Conservation (phyloP, 2,888 invertebrate species). For the Platypus cylindrus region DNA sequence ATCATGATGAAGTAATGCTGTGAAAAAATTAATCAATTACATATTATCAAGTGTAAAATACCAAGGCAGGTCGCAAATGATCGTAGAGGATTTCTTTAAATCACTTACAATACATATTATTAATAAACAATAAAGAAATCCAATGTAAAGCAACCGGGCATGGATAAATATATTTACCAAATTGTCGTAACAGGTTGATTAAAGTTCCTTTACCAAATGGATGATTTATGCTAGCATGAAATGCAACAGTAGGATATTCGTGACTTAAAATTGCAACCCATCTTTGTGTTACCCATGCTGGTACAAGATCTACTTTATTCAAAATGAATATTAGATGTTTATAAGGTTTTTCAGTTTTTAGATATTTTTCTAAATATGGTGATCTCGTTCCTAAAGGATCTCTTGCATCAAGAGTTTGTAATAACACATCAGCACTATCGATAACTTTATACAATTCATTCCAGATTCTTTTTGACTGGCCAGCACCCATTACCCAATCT, state of each 20-base stretch:
- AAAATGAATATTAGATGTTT: slow-evolving; percentile 95
- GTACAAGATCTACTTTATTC: slow-evolving; percentile 94
- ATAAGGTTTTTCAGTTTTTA: slow-evolving; percentile 88
- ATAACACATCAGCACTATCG: slow-evolving; percentile 93
- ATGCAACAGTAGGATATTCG: slow-evolving; percentile 95
- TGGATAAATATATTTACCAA: slow-evolving; percentile 39
- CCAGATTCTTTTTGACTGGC: slow-evolving; percentile 96
- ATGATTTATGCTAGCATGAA: slow-evolving; percentile 96
- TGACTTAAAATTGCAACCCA: slow-evolving; percentile 92
- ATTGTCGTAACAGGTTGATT: slow-evolving; percentile 89
- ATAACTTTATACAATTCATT: slow-evolving; percentile 98
- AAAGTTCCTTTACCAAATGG: slow-evolving; percentile 97
- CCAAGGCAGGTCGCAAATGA: too few relatives aligned
- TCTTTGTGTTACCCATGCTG: slow-evolving; percentile 94
- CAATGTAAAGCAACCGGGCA: neutral
- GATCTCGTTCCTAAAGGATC: slow-evolving; percentile 96
- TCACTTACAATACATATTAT: too few relatives aligned
- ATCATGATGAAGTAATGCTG: slow-evolving; percentile 76
- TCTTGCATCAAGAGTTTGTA: slow-evolving; percentile 93
- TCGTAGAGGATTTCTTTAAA: too few relatives aligned
- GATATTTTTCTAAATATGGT: slow-evolving; percentile 79
- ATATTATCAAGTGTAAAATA: too few relatives aligned
- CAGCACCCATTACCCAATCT: slow-evolving; percentile 92
- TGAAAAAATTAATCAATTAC: slow-evolving; percentile 11
- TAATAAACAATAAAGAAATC: too few relatives aligned